These are phyloP conservation scores for Drosophila stalkeri DNA, from an alignment of 2,888 invertebrate genomes.

Conservation along the genomic window DNA sequence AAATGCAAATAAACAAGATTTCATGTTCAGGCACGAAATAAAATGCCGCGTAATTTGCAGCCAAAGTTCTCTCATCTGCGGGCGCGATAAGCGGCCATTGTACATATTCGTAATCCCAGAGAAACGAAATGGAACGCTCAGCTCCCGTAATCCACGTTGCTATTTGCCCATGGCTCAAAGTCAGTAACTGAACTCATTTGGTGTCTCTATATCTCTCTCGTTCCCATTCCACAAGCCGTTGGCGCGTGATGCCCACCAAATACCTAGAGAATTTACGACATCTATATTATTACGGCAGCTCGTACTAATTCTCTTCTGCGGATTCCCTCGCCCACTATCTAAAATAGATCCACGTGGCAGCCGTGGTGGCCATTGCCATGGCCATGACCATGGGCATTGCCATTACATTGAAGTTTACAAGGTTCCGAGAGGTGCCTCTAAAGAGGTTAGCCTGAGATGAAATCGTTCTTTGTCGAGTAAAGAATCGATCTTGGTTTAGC, in stretches of 20 bases:
- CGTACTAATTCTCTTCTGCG: constrained; percentile 13
- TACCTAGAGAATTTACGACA: constrained; percentile 40
- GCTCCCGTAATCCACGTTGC: constrained; percentile 57
- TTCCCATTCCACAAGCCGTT: constrained; percentile 28
- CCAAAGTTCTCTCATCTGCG: constrained; percentile 33
- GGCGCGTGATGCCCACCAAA: constrained; percentile 50
- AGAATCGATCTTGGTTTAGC: too few species aligned
- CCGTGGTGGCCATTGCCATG: constrained; percentile 15
- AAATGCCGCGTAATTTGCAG: constrained; percentile 44
- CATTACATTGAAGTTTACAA: background rate
- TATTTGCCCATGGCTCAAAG: constrained; percentile 61
- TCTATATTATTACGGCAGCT: constrained; percentile 1
- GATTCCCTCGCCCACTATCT: constrained; percentile 39
- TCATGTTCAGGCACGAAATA: constrained; percentile 26
- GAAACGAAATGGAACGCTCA: constrained; percentile 15
- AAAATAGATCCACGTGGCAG: constrained; percentile 27
- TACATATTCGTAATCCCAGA: constrained; percentile 38
- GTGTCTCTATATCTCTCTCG: background rate
- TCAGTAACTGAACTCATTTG: constrained; percentile 43
- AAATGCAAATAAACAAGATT: constrained; percentile 49
- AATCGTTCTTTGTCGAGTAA: background rate
- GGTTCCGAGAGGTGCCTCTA: too few species aligned
- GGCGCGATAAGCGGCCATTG: constrained; percentile 28
- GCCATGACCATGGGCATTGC: constrained; percentile 9
- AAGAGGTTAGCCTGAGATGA: background rate